Percentiles rank a stretch among this genome's conserved stretches.
These are phyloP conservation scores for Eubasilissa splendida DNA, from an alignment of 2,888 invertebrate genomes.

Conservation along the genomic window DNA sequence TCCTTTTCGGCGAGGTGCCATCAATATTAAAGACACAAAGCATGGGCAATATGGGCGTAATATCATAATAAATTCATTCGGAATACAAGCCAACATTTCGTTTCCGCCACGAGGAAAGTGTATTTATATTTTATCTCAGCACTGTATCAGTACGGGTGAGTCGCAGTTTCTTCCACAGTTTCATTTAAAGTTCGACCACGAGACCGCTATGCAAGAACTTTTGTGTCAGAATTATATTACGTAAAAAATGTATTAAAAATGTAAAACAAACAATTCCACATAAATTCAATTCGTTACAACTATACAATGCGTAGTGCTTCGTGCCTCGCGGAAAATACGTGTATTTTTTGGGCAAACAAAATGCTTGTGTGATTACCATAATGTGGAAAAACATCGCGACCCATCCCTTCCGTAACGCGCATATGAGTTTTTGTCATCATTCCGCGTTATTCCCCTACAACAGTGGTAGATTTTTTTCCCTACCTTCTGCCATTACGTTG, in stretches of 20 bases:
- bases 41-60: too few relatives aligned
- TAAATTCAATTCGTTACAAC: slow-evolving; percentile 15
- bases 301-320: not conserved
- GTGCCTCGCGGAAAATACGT: not conserved
- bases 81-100: too few relatives aligned
- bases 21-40: too few relatives aligned
- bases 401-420: slow-evolving; percentile 26
- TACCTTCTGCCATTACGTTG: slow-evolving; percentile 26
- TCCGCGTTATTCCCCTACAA: not conserved
- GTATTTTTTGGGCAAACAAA: slow-evolving; percentile 41
- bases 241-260: not conserved
- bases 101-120: too few relatives aligned
- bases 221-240: too few relatives aligned
- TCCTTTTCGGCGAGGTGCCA: too few relatives aligned
- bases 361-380: slow-evolving; percentile 53
- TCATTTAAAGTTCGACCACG: too few relatives aligned
- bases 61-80: too few relatives aligned
- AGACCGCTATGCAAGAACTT: too few relatives aligned
- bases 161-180: too few relatives aligned
- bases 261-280: not conserved
- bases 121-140: too few relatives aligned
- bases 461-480: slow-evolving; percentile 4
- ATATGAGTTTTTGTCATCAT: slow-evolving; percentile 52
- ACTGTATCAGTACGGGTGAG: too few relatives aligned
- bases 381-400: slow-evolving; percentile 39